These are phyloP conservation scores for Cotesia glomerata DNA, from an alignment of 1,140 invertebrate species.

Conservation along the genomic window DNA sequence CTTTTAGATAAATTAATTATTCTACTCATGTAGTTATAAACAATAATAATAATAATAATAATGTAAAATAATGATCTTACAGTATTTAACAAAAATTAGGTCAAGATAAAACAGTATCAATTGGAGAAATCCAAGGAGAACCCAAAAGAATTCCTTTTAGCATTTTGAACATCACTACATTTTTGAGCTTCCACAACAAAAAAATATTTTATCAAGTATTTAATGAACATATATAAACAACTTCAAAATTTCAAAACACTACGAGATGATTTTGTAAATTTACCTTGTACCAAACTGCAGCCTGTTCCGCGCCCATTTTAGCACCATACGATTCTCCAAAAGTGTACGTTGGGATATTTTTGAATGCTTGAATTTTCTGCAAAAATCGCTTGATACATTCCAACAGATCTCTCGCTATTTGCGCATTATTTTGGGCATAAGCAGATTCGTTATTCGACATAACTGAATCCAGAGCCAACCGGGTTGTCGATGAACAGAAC, in stretches of 20 bases:
- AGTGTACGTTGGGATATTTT: slow-evolving; percentile 77
- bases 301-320: slow-evolving; percentile 87
- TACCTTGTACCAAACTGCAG: slow-evolving; percentile 68
- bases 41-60: too few species aligned
- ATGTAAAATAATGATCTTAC: slow-evolving; percentile 52
- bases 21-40: too few species aligned
- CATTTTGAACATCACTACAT: slow-evolving; percentile 67
- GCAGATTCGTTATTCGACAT: slow-evolving; percentile 67
- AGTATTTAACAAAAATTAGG: slow-evolving; percentile 76
- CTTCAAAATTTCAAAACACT: background rate
- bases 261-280: too few species aligned
- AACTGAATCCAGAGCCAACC: slow-evolving; percentile 86
- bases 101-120: slow-evolving; percentile 84
- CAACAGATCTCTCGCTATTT: slow-evolving; percentile 81
- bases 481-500: slow-evolving; percentile 88
- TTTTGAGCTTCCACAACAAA: slow-evolving; percentile 68
- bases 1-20: too few species aligned
- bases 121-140: slow-evolving; percentile 86
- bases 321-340: slow-evolving; percentile 88
- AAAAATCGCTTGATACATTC: slow-evolving; percentile 73
- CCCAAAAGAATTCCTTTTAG: slow-evolving; percentile 81
- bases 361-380: slow-evolving; percentile 69
- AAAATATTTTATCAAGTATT: slow-evolving; percentile 31
- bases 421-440: slow-evolving; percentile 70
- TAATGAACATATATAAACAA: background rate